phyloP scores from a whole-genome alignment of 1,140 invertebrate genomes.

The Neomicropteryx cornuta region DNA sequence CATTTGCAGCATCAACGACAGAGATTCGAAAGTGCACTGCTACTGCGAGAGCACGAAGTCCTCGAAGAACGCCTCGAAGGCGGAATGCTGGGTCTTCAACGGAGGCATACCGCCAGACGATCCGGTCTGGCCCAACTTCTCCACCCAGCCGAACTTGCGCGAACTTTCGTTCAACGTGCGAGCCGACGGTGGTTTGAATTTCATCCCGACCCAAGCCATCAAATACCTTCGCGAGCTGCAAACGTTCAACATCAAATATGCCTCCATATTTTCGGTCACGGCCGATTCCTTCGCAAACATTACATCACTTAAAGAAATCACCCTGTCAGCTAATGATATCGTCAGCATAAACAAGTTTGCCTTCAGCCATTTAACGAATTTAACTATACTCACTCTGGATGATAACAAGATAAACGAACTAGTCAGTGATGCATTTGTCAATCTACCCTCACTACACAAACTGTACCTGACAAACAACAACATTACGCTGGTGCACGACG shows the following conservation, averaged over 20 bases:
- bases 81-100: constrained; percentile 55
- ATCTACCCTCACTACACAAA: constrained; percentile 52
- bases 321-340: constrained; percentile 57
- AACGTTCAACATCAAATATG: constrained; percentile 56
- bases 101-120: constrained; percentile 48
- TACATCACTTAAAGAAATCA: constrained; percentile 52
- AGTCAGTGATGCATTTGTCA: constrained; percentile 57
- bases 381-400: constrained; percentile 54
- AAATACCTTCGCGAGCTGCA: constrained; percentile 51
- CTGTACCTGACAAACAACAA: constrained; percentile 63
- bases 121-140: constrained; percentile 58
- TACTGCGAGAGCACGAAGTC: constrained; percentile 34
- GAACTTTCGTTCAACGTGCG: constrained; percentile 57
- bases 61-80: constrained; percentile 32
- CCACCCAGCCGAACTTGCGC: constrained; percentile 52
- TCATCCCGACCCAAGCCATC: constrained; percentile 55
- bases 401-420: constrained; percentile 62
- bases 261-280: constrained; percentile 51
- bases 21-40: constrained; percentile 36
- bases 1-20: constrained; percentile 34
- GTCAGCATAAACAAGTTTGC: constrained; percentile 47
- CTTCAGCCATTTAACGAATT: constrained; percentile 52
- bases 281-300: constrained; percentile 60
- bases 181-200: constrained; percentile 48
- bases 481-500: constrained; percentile 57